Conservation (phyloP, 2,888 invertebrate genomes). For the Dioctria rufipes region DNA sequence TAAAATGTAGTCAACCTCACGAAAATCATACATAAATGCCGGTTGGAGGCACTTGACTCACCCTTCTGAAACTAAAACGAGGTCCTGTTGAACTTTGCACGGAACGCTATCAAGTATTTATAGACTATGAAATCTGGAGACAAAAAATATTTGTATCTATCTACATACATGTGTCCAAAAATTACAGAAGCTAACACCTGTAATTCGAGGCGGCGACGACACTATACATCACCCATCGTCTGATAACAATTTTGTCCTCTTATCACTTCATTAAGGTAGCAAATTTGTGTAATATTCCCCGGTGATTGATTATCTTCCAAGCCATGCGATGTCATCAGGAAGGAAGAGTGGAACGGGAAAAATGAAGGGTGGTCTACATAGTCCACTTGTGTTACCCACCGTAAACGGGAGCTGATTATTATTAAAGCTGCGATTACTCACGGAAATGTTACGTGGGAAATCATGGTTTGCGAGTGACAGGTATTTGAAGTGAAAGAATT, state of each 20-base stretch:
- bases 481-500: constrained; percentile 23
- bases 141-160: too few species aligned
- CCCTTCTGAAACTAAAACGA: too few species aligned
- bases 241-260: constrained; percentile 23
- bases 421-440: constrained; percentile 56
- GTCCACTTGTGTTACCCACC: constrained; percentile 29
- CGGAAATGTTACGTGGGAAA: constrained; percentile 53
- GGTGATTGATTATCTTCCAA: constrained; percentile 47
- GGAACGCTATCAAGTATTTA: too few species aligned
- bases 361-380: constrained; percentile 8
- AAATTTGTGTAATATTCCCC: constrained; percentile 43
- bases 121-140: too few species aligned
- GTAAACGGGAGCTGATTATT: constrained; percentile 56
- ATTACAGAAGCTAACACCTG: too few species aligned
- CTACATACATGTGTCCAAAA: too few species aligned
- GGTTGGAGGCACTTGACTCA: too few species aligned
- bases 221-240: too few species aligned
- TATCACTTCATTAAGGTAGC: constrained; percentile 40
- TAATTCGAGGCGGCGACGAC: too few species aligned
- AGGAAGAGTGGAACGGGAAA: not conserved
- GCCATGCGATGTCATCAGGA: constrained; percentile 21
- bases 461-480: constrained; percentile 50
- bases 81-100: too few species aligned
- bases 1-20: too few species aligned
- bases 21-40: too few species aligned